Base-by-base conservation (phyloP, 2,797 vertebrate genomes). In the Microchirus variegatus region DNA sequence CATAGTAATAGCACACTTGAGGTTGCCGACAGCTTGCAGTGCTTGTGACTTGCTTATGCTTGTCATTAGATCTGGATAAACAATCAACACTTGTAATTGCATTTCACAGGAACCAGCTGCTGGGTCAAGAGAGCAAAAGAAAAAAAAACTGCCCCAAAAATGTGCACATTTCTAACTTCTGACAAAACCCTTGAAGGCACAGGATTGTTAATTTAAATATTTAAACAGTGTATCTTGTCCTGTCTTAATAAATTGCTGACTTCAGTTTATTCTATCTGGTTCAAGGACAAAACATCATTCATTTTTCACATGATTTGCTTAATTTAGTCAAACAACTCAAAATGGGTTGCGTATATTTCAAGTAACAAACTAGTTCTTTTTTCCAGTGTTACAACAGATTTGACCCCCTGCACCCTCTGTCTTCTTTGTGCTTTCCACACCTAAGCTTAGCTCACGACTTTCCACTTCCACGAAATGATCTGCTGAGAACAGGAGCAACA, bases 51-150 rank as follows among this genome's bases (percentile, higher is more conserved):
- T 22, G 22, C 22, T 22, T 22, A 22, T 22, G 22, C 22, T 22
- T 22, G 22, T 22, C 22, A 22, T 22, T 22, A 13, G 45, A 53
- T 49, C 77, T 79, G 68, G 48, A 77, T 76, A 86, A 87, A 86
- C 82, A 79, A 78, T 82, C 74, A 78, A 74, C 52, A 80, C 73
- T 42, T 79, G 67, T 38, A 70, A 83, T 59, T 71, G 65, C 67
- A 82, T 77, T 77, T 77, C 41, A 66, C 61, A 87, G 87, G 78
- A 87, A 90, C 84, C 83, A 84, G 66, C 70, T 78, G 73, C 57
- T 57, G 53, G 73, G 77, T 87, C 59, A 63, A 75, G 68, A 73
- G 83, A 51, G 59, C 53, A 77, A 22, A 22, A 68, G 69, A 41
- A 75, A 65, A 69, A 41, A 6, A 77, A 42, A 46, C 10, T 56